phyloP scores from a whole-genome alignment of 2,797 vertebrate genomes.

The Dallia pectoralis region DNA sequence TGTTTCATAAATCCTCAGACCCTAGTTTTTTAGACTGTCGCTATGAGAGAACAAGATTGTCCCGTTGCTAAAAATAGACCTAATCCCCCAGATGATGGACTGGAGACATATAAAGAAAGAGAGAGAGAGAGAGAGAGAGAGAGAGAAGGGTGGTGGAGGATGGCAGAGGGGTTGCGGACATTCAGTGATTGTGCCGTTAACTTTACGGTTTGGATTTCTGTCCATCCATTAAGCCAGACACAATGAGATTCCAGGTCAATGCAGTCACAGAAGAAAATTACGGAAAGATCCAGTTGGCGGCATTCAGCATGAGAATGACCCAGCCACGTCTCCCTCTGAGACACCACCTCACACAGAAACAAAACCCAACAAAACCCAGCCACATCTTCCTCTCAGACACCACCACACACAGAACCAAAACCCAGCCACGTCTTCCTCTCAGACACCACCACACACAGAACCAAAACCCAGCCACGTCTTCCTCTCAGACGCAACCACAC shows the following conservation, averaged over 20 bases:
- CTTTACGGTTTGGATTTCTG: background rate
- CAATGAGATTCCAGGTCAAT: background rate
- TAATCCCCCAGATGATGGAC: background rate
- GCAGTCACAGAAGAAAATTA: background rate
- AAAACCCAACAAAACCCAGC: no score
- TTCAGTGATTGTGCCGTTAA: background rate
- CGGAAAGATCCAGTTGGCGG: background rate
- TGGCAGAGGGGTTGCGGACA: background rate
- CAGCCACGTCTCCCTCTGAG: background rate
- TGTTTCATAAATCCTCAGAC: background rate
- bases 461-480: background rate
- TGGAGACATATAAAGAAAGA: background rate
- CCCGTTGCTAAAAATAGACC: background rate
- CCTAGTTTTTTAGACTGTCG: background rate
- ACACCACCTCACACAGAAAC: slow-evolving; percentile 5
- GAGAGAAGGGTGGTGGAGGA: background rate
- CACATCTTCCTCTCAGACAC: slow-evolving; percentile 5
- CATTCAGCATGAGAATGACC: background rate
- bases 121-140: background rate
- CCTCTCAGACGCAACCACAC: slow-evolving; percentile 10
- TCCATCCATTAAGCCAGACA: background rate
- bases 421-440: background rate
- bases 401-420: slow-evolving; percentile 3
- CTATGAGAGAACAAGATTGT: background rate
- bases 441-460: slow-evolving; percentile 8